These are phyloP conservation scores for Sanderia malayensis DNA, from an alignment of 30 jellyfish, hydroid and myxozoan species.

Conservation along the genomic window DNA sequence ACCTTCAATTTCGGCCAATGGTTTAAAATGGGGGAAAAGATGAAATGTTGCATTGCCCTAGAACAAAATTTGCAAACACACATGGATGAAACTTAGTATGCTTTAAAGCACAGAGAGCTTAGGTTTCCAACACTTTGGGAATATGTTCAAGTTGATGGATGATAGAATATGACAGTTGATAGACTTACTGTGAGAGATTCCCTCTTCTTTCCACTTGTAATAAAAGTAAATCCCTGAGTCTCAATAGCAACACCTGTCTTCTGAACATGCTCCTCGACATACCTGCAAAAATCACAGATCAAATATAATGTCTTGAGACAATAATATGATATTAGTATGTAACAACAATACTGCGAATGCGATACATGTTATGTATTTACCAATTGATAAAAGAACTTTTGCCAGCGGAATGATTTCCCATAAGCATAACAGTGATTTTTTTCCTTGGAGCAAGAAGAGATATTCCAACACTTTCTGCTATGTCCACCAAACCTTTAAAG, in stretches of 20 bases:
- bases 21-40: slow-evolving; percentile 86
- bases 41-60: slow-evolving; percentile 98
- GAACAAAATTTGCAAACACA: background rate
- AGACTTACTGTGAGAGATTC: slow-evolving; percentile 83
- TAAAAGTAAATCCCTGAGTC: slow-evolving; percentile 93
- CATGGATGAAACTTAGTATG: background rate
- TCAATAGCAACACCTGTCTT: slow-evolving; percentile 98
- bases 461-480: slow-evolving; percentile 88
- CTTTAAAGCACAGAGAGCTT: no score
- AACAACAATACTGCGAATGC: no score
- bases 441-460: slow-evolving; percentile 91
- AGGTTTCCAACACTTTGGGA: no score
- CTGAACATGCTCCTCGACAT: slow-evolving; percentile 94
- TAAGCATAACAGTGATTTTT: slow-evolving; percentile 91
- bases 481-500: slow-evolving; percentile 71
- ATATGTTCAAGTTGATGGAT: background rate
- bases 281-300: slow-evolving; percentile 68
- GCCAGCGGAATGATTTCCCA: slow-evolving; percentile 99
- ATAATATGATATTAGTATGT: no score
- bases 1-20: slow-evolving; percentile 93
- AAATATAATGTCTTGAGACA: no score
- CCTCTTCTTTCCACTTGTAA: slow-evolving; percentile 95
- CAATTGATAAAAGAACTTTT: slow-evolving; percentile 92
- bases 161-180: background rate
- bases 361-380: no score